Evolutionary conservation across 2,888 invertebrate species (phyloP).

Genomic region (Hydraecia micacea): DNA sequence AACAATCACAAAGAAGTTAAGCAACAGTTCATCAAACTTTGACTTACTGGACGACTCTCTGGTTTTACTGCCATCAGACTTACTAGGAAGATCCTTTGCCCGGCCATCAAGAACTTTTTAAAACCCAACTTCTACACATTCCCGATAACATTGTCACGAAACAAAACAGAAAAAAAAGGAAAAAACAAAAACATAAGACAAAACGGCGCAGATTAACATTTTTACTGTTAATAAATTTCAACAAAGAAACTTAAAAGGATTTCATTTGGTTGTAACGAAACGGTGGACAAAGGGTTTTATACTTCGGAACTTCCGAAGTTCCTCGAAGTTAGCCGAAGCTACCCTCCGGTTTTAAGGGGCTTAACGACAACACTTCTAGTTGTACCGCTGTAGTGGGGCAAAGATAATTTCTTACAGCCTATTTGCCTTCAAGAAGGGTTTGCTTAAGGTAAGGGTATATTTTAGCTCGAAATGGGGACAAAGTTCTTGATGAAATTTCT

Average conservation of each 20-base stretch:
- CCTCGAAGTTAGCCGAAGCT: conserved; percentile 59
- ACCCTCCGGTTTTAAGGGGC: conserved; percentile 78
- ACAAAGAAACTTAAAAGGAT: conserved; percentile 68
- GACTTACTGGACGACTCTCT: not conserved
- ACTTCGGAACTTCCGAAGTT: conserved; percentile 58
- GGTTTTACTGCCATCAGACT: too few species aligned
- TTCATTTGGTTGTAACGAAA: conserved; percentile 64
- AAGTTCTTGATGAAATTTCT: conserved; percentile 69
- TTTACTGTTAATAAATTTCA: conserved; percentile 68
- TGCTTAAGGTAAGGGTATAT: conserved; percentile 53
- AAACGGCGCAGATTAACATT: conserved; percentile 61
- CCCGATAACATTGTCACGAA: conserved; percentile 57
- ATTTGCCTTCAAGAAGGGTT: conserved; percentile 77
- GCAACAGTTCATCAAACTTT: not conserved
- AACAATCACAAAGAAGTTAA: conserved; percentile 1
- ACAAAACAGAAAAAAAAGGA: conserved; percentile 38
- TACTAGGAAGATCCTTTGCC: not conserved
- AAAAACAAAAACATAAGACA: conserved; percentile 46
- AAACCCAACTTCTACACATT: conserved; percentile 34
- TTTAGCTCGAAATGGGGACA: conserved; percentile 62
- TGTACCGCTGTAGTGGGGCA: conserved; percentile 73
- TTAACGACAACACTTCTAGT: conserved; percentile 86
- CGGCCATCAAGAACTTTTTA: conserved; percentile 16
- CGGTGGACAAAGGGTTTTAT: conserved; percentile 64
- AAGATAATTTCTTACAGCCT: conserved; percentile 86